Base-by-base conservation (phyloP, 2,797 vertebrate genomes). In the Coendou prehensilis region DNA sequence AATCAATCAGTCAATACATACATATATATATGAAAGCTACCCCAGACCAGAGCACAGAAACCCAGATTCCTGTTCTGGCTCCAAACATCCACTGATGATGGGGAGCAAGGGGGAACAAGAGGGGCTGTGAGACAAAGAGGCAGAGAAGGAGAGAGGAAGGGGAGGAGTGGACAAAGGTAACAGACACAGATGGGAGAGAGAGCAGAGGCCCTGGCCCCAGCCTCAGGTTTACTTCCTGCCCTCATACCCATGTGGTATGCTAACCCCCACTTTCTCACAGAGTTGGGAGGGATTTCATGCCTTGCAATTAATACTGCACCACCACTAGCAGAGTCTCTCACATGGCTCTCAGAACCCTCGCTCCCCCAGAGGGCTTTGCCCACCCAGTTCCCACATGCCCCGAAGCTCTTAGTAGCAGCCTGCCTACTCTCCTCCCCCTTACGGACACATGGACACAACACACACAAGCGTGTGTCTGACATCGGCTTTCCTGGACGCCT, bases 31-130 rank as follows among this genome's bases (percentile, higher is more conserved):
- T 22, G 17, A 4, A 63, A 63, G 61, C 11, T 30, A 63, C 17
- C 20, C 9, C 0, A 20, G 78, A 73, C 20, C 0, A 5, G 50
- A 50, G 50, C 22, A 50, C 0, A 0, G 26, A 71, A 76, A 9
- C 54, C 45, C 10, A 13, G 79, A 28, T n/a, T 18, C 9, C 2
- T 61, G 73, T 41, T 67, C 84, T 28, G 9, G 50, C 50, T 30
- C 14, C 45, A 69, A 57, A 61, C 22, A 13, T 22, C 41, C 20
- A 20, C 41, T 28, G 54, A 83, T 47, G 15, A 50, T 2, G 9
- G 15, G 37, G 61, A 8, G 37, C 0, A 17, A 7, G 1, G 28
- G 26, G 0, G 18, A 28, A 1, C 9, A 9, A 4, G 30, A 37
- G 11, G 8, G 22, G 20, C 15, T 8, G 28, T 76, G 56, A 14